Conservation (phyloP, 2,888 invertebrate species). For the Drosophila melanosoma region DNA sequence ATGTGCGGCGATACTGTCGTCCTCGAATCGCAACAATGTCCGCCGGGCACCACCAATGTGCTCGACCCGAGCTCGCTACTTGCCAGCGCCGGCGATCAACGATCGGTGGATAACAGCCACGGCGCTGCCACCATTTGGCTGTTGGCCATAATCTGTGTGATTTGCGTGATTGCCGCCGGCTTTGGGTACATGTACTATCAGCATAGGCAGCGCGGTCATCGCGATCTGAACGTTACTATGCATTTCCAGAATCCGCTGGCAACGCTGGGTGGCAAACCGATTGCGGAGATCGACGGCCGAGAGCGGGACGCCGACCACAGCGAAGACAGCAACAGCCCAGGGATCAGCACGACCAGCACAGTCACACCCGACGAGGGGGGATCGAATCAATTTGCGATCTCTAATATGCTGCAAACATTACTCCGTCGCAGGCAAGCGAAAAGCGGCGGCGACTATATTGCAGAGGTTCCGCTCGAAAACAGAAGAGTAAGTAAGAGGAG, state of each 20-base stretch:
- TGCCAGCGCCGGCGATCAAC: conserved; percentile 19
- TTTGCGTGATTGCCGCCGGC: conserved; percentile 50
- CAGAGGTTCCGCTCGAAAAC: conserved; percentile 78
- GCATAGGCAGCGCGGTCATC: conserved; percentile 85
- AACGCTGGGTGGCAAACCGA: conserved; percentile 59
- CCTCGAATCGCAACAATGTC: conserved; percentile 82
- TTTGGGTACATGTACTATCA: conserved; percentile 80
- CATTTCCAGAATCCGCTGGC: conserved; percentile 85
- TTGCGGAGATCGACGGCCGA: conserved; percentile 37
- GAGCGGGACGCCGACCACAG: conserved; percentile 1
- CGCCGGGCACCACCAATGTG: conserved; percentile 63
- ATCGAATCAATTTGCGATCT: conserved; percentile 61
- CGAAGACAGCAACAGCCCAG: conserved; percentile 16
- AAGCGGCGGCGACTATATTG: conserved; percentile 47
- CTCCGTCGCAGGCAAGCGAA: conserved; percentile 60
- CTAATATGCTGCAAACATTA: conserved; percentile 66
- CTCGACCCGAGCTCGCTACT: conserved; percentile 12
- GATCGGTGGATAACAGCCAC: conserved; percentile 16
- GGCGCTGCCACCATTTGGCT: conserved; percentile 1
- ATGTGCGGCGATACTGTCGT: conserved; percentile 86
- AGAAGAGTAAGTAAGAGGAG: conserved; percentile 59
- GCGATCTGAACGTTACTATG: conserved; percentile 84
- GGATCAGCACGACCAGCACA: conserved; percentile 46
- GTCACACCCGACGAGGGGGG: conserved; percentile 46
- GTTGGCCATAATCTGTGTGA: conserved; percentile 48